Evolutionary conservation across 2,888 invertebrate genomes (phyloP), one percentile per base, ranked within the genome.

Genomic region (Vanessa cardui): DNA sequence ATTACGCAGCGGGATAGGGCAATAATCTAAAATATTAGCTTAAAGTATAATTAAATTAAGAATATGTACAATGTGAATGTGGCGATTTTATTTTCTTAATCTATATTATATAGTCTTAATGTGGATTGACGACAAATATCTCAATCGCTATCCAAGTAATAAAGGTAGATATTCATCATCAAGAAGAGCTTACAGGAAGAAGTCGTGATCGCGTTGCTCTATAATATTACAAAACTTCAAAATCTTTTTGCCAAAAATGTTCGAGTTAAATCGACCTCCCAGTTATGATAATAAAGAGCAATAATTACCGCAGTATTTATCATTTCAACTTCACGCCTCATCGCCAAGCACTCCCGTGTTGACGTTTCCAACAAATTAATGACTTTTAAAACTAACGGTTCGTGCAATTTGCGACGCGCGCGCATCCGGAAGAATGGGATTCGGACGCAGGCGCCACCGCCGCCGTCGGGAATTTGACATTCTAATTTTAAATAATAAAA

Each of bases 311-410:
- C 58, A 70, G 72, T 74, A 78, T 78, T 78, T 77, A 81, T 82
- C 78, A 81, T 77, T 52, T 26, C 71, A 58, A 58, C 33, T 83
- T 83, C 79, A 71, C 81, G 81, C 70, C 80, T 81, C 86, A 87
- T 89, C 78, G 81, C 83, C 70, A 31, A 71, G 70, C 84, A 82
- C 82, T 84, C 78, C 78, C 66, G 84, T 87, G 90, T 87, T 89
- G 90, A 89, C 87, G 76, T 84, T 80, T 82, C 74, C 73, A 73
- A 76, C 70, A 81, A 80, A 90, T 87, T 86, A 86, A 90, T 89
- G 85, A 76, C 71, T 72, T 76, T 69, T 73, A 70, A 20, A 61
- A 70, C 75, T 77, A 89, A 87, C 86, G 84, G 82, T 77, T 77
- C 86, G 87, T 85, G 80, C 80, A 72, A 83, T 84, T 82, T 77